Conservation (phyloP, 2,888 invertebrate species). For the Habroteleia sp. region DNA sequence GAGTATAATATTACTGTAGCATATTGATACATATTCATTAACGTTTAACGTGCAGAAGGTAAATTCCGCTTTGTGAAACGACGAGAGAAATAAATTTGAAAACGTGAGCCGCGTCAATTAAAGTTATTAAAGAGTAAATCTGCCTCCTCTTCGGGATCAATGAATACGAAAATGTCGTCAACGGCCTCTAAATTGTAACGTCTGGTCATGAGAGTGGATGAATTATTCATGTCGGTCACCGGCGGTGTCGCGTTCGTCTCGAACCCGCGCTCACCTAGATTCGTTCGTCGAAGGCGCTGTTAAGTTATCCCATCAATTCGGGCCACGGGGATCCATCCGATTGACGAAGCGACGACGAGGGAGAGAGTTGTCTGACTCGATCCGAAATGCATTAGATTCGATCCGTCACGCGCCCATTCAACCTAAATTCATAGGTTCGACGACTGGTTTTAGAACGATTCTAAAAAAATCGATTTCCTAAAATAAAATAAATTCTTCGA, state of each 20-base stretch:
- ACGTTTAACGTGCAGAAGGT: too few relatives aligned
- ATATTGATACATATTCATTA: too few relatives aligned
- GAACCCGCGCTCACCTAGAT: slow-evolving; percentile 42
- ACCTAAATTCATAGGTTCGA: too few relatives aligned
- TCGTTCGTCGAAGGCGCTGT: slow-evolving; percentile 15
- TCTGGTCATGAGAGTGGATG: slow-evolving; percentile 13
- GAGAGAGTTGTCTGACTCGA: not conserved
- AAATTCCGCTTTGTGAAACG: too few relatives aligned
- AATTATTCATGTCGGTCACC: slow-evolving; percentile 32
- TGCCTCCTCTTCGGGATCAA: too few relatives aligned
- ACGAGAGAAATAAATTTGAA: slow-evolving; percentile 1
- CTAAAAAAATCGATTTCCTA: too few relatives aligned
- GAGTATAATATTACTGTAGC: too few relatives aligned
- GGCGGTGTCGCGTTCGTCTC: slow-evolving; percentile 13
- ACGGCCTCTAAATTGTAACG: slow-evolving; percentile 10
- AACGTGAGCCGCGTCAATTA: slow-evolving; percentile 10
- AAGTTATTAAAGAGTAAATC: slow-evolving; percentile 14
- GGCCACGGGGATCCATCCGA: slow-evolving; percentile 7
- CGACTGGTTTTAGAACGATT: too few relatives aligned
- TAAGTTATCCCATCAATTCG: slow-evolving; percentile 27
- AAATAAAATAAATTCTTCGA: not conserved
- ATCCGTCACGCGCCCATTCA: not conserved
- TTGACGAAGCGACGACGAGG: slow-evolving; percentile 5
- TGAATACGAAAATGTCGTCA: slow-evolving; percentile 14
- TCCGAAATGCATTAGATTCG: slow-evolving; percentile 16